These are phyloP conservation scores for Dunckerocampus dactyliophorus DNA, from an alignment of 2,113 vertebrate species.

Conservation along the genomic window DNA sequence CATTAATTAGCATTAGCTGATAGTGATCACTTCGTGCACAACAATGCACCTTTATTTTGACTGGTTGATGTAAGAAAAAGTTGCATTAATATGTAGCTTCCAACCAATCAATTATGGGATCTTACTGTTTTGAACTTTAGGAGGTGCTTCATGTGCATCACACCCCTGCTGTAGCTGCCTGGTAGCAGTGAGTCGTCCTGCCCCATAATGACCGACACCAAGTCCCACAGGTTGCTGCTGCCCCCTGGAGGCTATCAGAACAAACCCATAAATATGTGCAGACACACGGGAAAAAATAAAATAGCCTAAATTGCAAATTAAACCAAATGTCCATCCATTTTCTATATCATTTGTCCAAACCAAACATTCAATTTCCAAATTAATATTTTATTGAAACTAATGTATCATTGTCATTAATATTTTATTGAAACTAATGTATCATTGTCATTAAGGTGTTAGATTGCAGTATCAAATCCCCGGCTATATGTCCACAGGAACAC, in stretches of 20 bases:
- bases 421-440: too few relatives aligned
- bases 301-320: neutral
- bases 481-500: too few relatives aligned
- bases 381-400: neutral
- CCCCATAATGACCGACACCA: conserved; percentile 88
- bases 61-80: neutral
- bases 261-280: neutral
- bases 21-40: neutral
- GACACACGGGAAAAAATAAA: neutral
- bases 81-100: neutral
- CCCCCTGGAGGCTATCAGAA: conserved; percentile 83
- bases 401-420: neutral
- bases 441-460: too few relatives aligned
- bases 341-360: neutral
- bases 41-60: neutral
- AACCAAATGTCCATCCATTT: neutral
- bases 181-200: conserved; percentile 95
- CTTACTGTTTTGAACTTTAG: conserved; percentile 87
- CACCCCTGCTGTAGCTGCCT: conserved; percentile 86
- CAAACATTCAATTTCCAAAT: too few relatives aligned
- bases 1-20: neutral
- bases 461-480: too few relatives aligned
- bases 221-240: conserved; percentile 93
- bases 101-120: neutral
- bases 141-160: conserved; percentile 96